Percentiles rank a stretch among this genome's conserved stretches.
Conservation (phyloP, 53 echinoderm and acorn worm genomes). For the Temnopleurus reevesii region DNA sequence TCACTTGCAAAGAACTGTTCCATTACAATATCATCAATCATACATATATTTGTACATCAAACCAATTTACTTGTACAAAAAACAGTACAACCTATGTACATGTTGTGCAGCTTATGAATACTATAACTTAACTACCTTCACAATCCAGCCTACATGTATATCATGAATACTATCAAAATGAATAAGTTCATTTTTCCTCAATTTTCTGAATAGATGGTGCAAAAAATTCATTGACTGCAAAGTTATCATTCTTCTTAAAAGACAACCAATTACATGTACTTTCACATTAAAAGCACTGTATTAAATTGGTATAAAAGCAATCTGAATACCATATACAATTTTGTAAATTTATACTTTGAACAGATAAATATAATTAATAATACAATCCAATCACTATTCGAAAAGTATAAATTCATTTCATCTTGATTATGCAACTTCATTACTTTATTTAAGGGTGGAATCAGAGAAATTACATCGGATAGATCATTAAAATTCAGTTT, state of each 20-base stretch:
- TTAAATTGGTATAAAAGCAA: not conserved
- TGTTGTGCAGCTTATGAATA: conserved; percentile 31
- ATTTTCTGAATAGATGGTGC: not conserved
- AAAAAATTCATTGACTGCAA: not conserved
- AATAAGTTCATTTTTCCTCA: not conserved
- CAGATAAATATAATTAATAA: not conserved
- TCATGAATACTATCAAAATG: conserved; percentile 6
- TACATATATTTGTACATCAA: conserved; percentile 33
- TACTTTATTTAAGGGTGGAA: not conserved
- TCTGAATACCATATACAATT: not conserved
- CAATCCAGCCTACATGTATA: not conserved
- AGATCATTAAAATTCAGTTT: no score
- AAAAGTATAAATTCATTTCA: not conserved
- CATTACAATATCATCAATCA: conserved; percentile 26
- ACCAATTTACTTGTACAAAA: not conserved
- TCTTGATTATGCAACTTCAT: not conserved
- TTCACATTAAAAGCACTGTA: not conserved
- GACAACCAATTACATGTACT: not conserved
- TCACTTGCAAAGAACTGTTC: conserved; percentile 11
- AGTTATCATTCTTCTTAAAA: not conserved
- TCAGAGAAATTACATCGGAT: not conserved
- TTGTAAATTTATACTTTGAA: not conserved
- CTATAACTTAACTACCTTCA: not conserved
- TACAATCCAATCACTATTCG: not conserved
- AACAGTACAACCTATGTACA: conserved; percentile 16